Conservation (phyloP, 1,140 invertebrate genomes). For the Nylanderia fulva region DNA sequence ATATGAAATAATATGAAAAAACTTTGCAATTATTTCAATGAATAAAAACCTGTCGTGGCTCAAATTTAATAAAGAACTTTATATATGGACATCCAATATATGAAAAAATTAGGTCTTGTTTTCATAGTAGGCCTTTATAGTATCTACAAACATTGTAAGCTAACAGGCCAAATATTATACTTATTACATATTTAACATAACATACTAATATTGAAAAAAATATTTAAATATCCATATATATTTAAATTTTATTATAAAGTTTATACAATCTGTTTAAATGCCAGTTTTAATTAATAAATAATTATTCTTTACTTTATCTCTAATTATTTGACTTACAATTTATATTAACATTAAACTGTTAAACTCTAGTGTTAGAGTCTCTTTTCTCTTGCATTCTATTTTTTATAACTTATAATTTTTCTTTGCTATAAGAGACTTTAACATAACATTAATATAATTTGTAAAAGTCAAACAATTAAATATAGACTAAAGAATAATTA, state of each 20-base stretch:
- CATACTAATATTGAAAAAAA: background rate
- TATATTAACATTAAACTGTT: background rate
- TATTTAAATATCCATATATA: background rate
- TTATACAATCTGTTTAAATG: constrained; percentile 2
- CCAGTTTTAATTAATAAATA: constrained; percentile 1
- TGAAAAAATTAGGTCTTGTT: constrained; percentile 59
- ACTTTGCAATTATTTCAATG: constrained; percentile 8
- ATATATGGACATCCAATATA: constrained; percentile 47
- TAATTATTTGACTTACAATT: background rate
- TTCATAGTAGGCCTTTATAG: constrained; percentile 48
- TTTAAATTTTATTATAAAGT: constrained; percentile 1
- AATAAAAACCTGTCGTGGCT: background rate
- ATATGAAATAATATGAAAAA: background rate
- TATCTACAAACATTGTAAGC: constrained; percentile 69
- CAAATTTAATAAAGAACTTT: constrained; percentile 50
- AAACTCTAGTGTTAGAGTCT: too few relatives aligned
- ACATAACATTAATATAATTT: background rate
- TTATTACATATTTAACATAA: constrained; percentile 57
- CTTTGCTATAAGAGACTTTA: background rate
- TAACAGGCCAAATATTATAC: constrained; percentile 48
- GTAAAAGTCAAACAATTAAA: background rate
- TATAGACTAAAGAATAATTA: background rate
- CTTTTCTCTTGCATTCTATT: background rate
- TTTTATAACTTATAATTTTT: background rate
- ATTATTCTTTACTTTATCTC: background rate